Conservation (phyloP, 2,113 vertebrate species). For the Ictalurus punctatus region DNA sequence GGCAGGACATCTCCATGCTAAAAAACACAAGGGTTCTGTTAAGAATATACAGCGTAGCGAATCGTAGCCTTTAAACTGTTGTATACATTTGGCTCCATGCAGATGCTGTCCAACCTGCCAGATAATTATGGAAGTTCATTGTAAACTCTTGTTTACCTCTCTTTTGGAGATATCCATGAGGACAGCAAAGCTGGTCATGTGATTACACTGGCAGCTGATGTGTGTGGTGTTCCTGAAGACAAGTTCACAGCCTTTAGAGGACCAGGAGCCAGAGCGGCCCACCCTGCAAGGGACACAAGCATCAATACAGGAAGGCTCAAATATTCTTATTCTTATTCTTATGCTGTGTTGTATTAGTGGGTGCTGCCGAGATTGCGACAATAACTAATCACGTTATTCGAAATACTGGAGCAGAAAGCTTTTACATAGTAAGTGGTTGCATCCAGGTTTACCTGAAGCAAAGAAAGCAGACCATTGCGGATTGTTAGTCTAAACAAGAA, state of each 20-base stretch:
- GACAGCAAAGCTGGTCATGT: constrained; percentile 79
- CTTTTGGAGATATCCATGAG: constrained; percentile 87
- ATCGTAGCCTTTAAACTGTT: neutral
- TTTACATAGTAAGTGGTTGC: neutral
- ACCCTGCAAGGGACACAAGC: constrained; percentile 57
- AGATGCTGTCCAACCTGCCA: neutral
- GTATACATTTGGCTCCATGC: neutral
- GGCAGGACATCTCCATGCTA: constrained; percentile 87
- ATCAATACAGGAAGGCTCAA: neutral
- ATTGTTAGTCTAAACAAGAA: neutral
- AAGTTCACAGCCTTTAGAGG: constrained; percentile 83
- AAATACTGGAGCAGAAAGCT: neutral
- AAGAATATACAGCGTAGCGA: neutral
- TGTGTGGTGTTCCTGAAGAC: constrained; percentile 80
- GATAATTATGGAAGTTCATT: neutral
- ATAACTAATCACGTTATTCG: neutral
- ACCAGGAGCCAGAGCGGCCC: constrained; percentile 78
- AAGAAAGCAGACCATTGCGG: neutral
- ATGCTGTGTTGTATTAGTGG: neutral
- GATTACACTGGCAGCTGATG: constrained; percentile 79
- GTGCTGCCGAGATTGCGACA: neutral
- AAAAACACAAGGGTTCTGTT: neutral
- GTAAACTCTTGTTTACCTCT: constrained; percentile 71
- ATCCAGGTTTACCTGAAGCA: neutral
- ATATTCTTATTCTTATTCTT: neutral